Percentiles rank a stretch among this genome's conserved stretches.
Conservation (phyloP, 2,113 vertebrate species). For the Pungitius pungitius region DNA sequence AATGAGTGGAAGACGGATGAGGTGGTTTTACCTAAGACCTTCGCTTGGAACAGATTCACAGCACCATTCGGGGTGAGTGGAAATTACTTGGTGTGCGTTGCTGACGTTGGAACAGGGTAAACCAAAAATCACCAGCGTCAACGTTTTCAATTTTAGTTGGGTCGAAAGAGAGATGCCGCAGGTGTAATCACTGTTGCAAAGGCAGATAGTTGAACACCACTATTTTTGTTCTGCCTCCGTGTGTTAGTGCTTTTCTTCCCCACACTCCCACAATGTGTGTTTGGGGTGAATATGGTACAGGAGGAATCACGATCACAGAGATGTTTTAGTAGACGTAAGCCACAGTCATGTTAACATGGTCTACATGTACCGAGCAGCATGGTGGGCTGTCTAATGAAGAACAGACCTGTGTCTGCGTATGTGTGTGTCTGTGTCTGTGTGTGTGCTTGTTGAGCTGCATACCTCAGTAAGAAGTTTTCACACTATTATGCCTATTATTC, state of each 20-base stretch:
- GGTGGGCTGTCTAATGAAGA: constrained; percentile 76
- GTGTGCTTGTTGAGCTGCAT: constrained; percentile 55
- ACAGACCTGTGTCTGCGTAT: constrained; percentile 60
- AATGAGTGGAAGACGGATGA: constrained; percentile 65
- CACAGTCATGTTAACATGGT: constrained; percentile 47
- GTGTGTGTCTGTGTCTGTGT: constrained; percentile 31
- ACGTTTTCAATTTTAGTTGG: not conserved
- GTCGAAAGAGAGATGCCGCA: not conserved
- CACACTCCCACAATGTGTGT: constrained; percentile 15
- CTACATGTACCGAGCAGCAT: constrained; percentile 59
- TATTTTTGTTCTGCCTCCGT: not conserved
- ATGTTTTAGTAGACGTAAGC: constrained; percentile 43
- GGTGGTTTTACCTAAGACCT: not conserved
- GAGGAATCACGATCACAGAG: constrained; percentile 30
- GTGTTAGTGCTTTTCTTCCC: not conserved
- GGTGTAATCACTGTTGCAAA: not conserved
- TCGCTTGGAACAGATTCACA: not conserved
- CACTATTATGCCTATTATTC: constrained; percentile 70
- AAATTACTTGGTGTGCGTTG: not conserved
- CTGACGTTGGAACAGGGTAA: not conserved
- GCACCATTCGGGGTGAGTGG: not conserved
- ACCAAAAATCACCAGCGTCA: not conserved
- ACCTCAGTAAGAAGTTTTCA: constrained; percentile 69
- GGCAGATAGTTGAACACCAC: not conserved
- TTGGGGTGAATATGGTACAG: constrained; percentile 15